A percentile compares a stretch with the other conserved stretches of the same genome.
Conservation (phyloP, 2,888 invertebrate genomes). For the Willowsia nigromaculata region DNA sequence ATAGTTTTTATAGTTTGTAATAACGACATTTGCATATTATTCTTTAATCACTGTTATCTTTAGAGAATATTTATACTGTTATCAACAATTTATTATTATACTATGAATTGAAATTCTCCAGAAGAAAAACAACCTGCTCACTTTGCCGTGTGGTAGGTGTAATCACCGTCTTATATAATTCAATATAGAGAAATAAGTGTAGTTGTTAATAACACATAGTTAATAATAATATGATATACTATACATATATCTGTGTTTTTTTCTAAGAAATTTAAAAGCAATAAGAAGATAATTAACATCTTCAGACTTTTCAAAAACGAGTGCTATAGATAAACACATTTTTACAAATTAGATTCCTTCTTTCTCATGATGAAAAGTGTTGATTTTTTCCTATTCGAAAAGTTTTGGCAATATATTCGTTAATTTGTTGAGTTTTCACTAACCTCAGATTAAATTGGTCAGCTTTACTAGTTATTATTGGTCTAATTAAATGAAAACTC, state of each 20-base stretch:
- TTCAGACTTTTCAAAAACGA: constrained; percentile 59
- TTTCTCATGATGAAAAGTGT: not conserved
- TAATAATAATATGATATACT: too few species aligned
- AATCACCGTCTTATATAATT: constrained; percentile 51
- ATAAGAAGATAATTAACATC: constrained; percentile 56
- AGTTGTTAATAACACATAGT: too few species aligned
- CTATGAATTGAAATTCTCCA: not conserved
- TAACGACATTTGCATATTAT: not conserved
- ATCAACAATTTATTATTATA: not conserved
- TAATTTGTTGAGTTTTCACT: not conserved
- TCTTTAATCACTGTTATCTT: not conserved
- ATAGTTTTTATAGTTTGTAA: not conserved
- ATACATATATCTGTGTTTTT: constrained; percentile 63
- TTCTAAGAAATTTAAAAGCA: constrained; percentile 69
- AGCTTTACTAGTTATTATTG: not conserved
- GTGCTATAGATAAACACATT: constrained; percentile 42
- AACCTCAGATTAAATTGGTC: not conserved
- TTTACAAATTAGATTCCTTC: not conserved
- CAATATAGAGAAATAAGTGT: too few species aligned
- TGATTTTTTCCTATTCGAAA: too few species aligned
- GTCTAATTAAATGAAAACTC: not conserved
- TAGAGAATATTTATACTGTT: not conserved
- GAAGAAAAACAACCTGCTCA: constrained; percentile 52
- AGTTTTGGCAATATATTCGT: too few species aligned
- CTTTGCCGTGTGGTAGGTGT: constrained; percentile 43